Evolutionary conservation across 2,888 invertebrate species (phyloP), one percentile per base, ranked within the genome.

Genomic region (Endotricha flammealis): DNA sequence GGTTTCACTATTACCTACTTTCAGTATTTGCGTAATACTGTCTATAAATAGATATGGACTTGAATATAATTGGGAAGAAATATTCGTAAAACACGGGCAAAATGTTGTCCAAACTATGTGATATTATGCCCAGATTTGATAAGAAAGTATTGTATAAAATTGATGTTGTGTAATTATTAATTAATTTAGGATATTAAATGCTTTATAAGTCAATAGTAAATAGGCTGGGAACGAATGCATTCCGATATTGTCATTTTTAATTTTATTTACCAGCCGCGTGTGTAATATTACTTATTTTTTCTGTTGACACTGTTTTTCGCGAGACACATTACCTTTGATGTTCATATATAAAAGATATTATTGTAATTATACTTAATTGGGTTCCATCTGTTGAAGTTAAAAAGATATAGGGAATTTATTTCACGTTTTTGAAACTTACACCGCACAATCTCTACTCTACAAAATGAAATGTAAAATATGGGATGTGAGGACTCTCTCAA

Each of bases 111-210:
- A 60, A 62, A 67, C 74, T 74, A 79, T 85, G 85, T 85, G 85
- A 85, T 85, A 85, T 82, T 81, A 74, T 75, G 72, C 73, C 71
- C 77, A 77, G 77, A 69, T 63, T 74, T 56, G 58, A 64, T 70
- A 72, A 66, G 64, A 57, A n/a, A 60, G 47, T 80, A 77, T 72
- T 70, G 76, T 74, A 73, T 66, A 60, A 33, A 69, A 64, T 82
- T 59, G 75, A 82, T 83, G 81, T 82, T 65, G 75, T 81, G 69
- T 73, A 75, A 64, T 64, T 61, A 59, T 46, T 63, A 57, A 63
- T 64, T 64, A 60, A 55, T 49, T 51, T 64, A 71, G 65, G 50
- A 32, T 57, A 57, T n/a, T 44, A 62, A 57, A 64, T 58, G 75
- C 73, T 78, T 59, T 67, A 55, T 78, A 74, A 72, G 72, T 70